Base-by-base conservation (phyloP, 1,140 invertebrate species). In the Zaprionus gabonicus region DNA sequence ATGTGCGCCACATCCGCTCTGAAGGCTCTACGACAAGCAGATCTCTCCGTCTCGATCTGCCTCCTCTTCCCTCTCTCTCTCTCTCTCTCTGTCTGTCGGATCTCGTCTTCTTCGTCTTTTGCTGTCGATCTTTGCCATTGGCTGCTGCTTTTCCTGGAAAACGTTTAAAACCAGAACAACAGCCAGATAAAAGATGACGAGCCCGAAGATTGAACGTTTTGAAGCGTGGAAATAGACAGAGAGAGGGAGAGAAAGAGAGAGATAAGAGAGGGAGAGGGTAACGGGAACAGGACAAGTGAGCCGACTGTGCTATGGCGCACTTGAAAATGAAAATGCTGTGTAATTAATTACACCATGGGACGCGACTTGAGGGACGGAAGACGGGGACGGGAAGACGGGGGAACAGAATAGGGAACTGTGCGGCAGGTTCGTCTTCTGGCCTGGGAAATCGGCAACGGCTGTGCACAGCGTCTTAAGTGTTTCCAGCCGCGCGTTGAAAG, bases 241-340 rank as follows among this genome's bases (percentile, higher is more conserved):
- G 28, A 55, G n/a, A 20, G 56, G n/a, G 3, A 23, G 10, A 9
- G 3, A 31, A 46, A 25, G 9, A 25, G 38, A 34, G 49, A 57
- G 49, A 20, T 20, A 20, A 20, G 20, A 38, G 55, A 3, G 44
- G 17, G 34, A n/a, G 36, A 56, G 31, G 41, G 58, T 17, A 69
- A 28, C 25, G 41, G 20, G 56, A 75, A 56, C 38, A 75, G 66
- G 27, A 60, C 58, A 46, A 58, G 55, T 68, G 66, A 56, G 38
- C 59, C 55, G 41, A 58, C 66, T 49, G 44, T 46, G 71, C 46
- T 55, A 44, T 44, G 55, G 56, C 67, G 66, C 79, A 77, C 66
- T 79, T 81, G 80, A 81, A 90, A 91, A 90, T 85, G 86, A 90
- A 90, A 90, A 90, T 85, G 85, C 86, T 90, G 81, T 85, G 86